Evolutionary conservation across 2,888 invertebrate genomes (phyloP), one percentile per base, ranked within the genome.

Genomic region (Conops quadrifasciatus): DNA sequence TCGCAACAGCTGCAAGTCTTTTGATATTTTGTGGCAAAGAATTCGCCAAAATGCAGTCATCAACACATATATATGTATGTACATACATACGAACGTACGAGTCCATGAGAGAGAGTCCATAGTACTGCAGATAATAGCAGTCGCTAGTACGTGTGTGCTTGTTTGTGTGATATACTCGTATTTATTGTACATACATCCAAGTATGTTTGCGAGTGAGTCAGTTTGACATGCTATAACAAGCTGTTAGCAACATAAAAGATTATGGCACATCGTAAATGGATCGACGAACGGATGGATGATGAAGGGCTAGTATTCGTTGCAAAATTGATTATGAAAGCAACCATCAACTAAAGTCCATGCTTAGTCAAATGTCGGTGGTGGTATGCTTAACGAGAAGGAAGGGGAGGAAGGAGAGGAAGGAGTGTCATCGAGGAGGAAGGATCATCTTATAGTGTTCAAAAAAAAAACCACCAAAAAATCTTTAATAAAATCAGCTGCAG

Each of bases 111-210:
- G 53, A 7, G 51, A 30, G 9, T 64, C 49, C 15, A 19, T 26
- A 36, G 21, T 26, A 24, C 36, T 60, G 65, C 53, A 30, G 16
- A 19, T 3, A 21, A 28, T 53, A 60, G 5, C 49, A 24, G 36
- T 65, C 63, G 65, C 66, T 67, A 65, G 62, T 64, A 67, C 71
- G 67, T 67, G 68, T 67, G 56, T 53, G 67, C 62, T 43, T 15
- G 24, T 30, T 56, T 30, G 64, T 43, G 58, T 43, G 53, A 56
- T 68, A 45, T 28, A 28, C 36, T 51, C 51, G 49, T 71, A 45
- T 47, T 36, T n/a, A n/a, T n/a, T 60, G 5, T 53, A n/a, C n/a
- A 28, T 53, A 47, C 58, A 45, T 24, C 51, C 13, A 7, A 53
- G 59, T 45, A 15, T 59, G 45, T 69, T 28, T 62, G 28, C 62